These are phyloP conservation scores for Dolichallabes microphthalmus DNA, from an alignment of 2,113 vertebrate species.

Conservation along the genomic window DNA sequence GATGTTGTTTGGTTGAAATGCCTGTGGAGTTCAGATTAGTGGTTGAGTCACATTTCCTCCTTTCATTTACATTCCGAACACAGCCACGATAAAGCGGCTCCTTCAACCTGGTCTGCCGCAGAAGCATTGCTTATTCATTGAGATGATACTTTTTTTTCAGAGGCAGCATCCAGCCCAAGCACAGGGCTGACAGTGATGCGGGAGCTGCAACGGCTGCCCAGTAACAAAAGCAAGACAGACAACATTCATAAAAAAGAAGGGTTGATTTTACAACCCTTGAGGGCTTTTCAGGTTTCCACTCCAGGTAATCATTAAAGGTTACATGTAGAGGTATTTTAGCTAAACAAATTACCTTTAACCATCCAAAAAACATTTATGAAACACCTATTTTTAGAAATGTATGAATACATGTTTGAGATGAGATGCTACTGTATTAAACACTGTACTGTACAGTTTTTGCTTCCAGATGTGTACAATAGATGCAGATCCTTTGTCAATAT, in stretches of 20 bases:
- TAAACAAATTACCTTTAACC: background rate
- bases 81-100: background rate
- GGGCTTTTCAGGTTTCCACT: background rate
- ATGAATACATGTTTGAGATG: too few relatives aligned
- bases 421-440: background rate
- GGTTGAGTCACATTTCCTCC: constrained; percentile 4
- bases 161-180: background rate
- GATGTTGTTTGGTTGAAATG: constrained; percentile 3
- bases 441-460: background rate
- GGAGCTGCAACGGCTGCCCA: background rate
- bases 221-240: background rate
- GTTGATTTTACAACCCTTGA: background rate
- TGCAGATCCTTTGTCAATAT: background rate
- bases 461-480: background rate
- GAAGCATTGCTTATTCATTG: background rate
- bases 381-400: background rate
- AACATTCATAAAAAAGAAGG: background rate
- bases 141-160: background rate
- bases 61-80: constrained; percentile 20
- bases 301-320: background rate
- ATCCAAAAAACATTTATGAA: background rate
- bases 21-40: constrained; percentile 3
- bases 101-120: background rate
- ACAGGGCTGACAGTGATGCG: background rate
- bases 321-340: background rate